Evolutionary conservation across 2,888 invertebrate genomes (phyloP).

Genomic region (Chironomus riparius): DNA sequence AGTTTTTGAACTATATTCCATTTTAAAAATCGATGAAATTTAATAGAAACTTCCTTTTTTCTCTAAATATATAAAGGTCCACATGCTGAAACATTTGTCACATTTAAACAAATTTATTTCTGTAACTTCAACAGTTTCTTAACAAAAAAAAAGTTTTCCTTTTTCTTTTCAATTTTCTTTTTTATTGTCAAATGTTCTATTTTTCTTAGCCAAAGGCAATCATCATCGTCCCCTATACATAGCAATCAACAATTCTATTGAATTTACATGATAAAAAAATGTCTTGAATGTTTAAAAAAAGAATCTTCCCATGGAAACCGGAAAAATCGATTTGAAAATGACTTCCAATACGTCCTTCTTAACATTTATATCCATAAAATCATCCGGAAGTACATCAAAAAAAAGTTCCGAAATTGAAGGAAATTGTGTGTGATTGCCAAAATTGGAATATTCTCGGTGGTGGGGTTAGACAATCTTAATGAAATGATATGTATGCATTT

Average conservation of each 20-base stretch:
- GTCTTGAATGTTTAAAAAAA: not conserved
- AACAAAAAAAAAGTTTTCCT: not conserved
- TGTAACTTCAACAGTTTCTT: not conserved
- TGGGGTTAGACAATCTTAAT: not conserved
- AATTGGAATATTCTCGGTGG: not conserved
- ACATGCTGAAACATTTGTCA: no score
- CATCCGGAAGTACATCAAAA: no score
- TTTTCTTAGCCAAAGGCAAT: not conserved
- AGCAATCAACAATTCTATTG: not conserved
- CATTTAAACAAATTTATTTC: no score
- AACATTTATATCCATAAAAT: no score
- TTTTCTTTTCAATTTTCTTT: not conserved
- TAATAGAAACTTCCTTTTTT: no score
- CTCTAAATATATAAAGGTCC: no score
- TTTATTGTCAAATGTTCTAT: not conserved
- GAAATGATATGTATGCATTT: not conserved
- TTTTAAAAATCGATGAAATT: no score
- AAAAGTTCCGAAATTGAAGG: not conserved
- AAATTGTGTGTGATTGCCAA: not conserved
- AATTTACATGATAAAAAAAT: not conserved
- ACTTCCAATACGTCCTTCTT: no score
- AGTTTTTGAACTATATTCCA: no score
- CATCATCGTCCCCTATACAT: not conserved
- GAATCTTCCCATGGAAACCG: not conserved
- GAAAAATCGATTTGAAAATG: conserved; percentile 2